phyloP scores from a whole-genome alignment of 2,113 vertebrate genomes.

The Callaeas wilsoni region DNA sequence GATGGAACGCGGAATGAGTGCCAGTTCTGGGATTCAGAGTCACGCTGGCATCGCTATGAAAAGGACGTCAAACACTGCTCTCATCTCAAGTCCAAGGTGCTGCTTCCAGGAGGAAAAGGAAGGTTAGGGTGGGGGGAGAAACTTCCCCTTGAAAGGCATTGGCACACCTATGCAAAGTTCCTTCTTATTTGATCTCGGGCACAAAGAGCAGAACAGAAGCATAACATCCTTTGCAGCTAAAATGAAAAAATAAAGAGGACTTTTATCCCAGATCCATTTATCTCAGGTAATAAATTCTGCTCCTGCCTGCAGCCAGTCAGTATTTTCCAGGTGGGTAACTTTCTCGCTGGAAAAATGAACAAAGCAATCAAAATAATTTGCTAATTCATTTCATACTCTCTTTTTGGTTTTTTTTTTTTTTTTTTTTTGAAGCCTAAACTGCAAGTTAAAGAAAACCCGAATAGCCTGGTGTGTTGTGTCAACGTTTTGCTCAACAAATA shows the following conservation, averaged over 20 bases:
- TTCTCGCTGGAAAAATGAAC: background rate
- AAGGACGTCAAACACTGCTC: background rate
- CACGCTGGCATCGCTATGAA: background rate
- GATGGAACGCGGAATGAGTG: background rate
- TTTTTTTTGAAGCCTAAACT: background rate
- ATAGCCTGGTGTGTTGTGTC: background rate
- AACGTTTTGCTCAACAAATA: background rate
- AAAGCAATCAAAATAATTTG: slow-evolving; percentile 43
- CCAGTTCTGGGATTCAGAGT: background rate
- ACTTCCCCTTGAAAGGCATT: background rate
- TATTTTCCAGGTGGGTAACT: slow-evolving; percentile 31
- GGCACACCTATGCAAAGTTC: background rate
- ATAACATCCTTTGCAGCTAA: background rate
- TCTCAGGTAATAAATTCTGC: slow-evolving; percentile 27
- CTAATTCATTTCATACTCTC: background rate
- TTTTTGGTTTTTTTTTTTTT: background rate
- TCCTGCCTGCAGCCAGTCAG: slow-evolving; percentile 24
- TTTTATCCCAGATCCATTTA: slow-evolving; percentile 48
- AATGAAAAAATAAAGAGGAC: slow-evolving; percentile 28
- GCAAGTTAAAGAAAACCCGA: background rate
- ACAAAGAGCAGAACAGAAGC: slow-evolving; percentile 19
- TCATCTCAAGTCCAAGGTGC: background rate
- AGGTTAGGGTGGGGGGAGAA: background rate
- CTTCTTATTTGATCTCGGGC: background rate
- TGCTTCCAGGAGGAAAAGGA: background rate